phyloP scores from a whole-genome alignment of 2,113 vertebrate species.

The Semnornis frantzii region DNA sequence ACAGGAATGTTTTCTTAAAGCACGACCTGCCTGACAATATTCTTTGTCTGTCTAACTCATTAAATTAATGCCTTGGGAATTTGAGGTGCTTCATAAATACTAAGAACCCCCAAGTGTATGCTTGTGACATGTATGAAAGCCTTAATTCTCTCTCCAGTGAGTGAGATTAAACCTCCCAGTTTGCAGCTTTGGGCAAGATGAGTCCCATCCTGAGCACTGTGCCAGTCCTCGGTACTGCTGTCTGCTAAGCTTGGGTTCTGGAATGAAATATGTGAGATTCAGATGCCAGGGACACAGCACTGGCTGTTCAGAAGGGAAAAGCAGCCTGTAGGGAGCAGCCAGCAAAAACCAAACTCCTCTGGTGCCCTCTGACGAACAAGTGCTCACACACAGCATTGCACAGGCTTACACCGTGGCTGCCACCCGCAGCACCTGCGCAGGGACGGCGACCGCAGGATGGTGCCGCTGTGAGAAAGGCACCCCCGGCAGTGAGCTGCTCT shows the following conservation, averaged over 20 bases:
- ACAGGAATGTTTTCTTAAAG: not conserved
- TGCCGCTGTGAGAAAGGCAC: not conserved
- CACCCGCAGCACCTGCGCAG: rapidly evolving
- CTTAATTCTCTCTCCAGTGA: not conserved
- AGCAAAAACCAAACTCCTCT: not conserved
- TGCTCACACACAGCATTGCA: not conserved
- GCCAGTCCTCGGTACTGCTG: not conserved
- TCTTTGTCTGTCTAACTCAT: not conserved
- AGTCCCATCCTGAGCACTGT: not conserved
- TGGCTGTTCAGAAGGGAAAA: not conserved
- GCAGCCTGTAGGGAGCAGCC: not conserved
- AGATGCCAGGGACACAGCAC: not conserved
- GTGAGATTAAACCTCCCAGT: not conserved
- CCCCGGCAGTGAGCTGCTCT: too few species aligned
- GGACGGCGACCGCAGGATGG: not conserved
- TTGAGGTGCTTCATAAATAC: not conserved
- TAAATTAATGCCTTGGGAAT: constrained; percentile 15
- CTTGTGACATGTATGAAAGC: not conserved
- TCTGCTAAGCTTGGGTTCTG: rapidly evolving
- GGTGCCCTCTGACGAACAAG: not conserved
- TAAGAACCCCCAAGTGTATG: not conserved
- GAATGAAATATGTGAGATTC: not conserved
- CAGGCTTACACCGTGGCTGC: rapidly evolving
- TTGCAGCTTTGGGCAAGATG: not conserved
- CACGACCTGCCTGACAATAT: not conserved